Percentiles rank a stretch among this genome's conserved stretches.
These are phyloP conservation scores for Phaethornis superciliosus DNA, from an alignment of 2,113 vertebrate species.

Conservation along the genomic window DNA sequence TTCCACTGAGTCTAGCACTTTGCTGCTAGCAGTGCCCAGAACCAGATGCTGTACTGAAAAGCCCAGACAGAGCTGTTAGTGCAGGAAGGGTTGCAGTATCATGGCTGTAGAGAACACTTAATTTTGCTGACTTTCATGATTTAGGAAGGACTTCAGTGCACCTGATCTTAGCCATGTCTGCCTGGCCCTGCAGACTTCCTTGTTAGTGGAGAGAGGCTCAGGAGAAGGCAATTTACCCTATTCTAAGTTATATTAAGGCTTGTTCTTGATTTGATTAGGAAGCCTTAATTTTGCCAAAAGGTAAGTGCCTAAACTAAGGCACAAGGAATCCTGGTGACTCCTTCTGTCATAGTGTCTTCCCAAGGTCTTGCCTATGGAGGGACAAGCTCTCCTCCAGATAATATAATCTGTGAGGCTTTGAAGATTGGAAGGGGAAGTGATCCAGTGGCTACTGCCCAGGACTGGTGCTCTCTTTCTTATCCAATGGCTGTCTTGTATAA, in stretches of 20 bases:
- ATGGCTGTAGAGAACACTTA: neutral
- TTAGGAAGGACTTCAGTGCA: neutral
- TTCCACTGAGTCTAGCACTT: constrained; percentile 7
- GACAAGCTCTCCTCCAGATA: neutral
- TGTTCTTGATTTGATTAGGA: neutral
- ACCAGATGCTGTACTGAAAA: neutral
- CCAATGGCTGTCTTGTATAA: neutral
- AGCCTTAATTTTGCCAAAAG: neutral
- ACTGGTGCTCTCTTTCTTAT: neutral
- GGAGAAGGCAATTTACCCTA: neutral
- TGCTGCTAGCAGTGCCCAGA: constrained; percentile 4
- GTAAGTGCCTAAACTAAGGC: neutral
- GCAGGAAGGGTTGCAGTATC: neutral
- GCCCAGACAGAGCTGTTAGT: neutral
- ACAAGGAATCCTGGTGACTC: neutral
- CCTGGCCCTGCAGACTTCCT: neutral
- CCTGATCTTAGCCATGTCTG: neutral
- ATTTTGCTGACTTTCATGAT: neutral
- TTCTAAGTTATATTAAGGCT: neutral
- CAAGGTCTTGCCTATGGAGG: neutral
- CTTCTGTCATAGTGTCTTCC: neutral
- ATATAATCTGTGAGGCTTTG: neutral
- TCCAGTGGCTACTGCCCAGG: neutral
- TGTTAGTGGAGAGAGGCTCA: neutral
- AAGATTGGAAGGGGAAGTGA: neutral